A percentile compares a stretch with the other conserved stretches of the same genome.
Conservation (phyloP, 2,113 vertebrate genomes). For the Neolamprologus toae region DNA sequence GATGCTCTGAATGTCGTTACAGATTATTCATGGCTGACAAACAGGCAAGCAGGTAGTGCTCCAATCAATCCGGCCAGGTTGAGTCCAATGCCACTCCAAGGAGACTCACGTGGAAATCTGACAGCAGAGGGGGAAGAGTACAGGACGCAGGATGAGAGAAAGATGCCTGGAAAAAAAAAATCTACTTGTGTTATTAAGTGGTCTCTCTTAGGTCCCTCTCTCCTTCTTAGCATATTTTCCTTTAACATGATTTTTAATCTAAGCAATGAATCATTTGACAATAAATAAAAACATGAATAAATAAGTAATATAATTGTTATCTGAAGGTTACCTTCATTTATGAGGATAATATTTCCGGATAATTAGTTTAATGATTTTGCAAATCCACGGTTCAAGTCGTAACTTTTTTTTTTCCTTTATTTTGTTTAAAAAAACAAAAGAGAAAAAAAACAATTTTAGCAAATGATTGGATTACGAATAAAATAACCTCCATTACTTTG, state of each 20-base stretch:
- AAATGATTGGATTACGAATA: background rate
- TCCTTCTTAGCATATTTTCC: background rate
- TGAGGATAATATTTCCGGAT: background rate
- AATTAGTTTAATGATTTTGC: background rate
- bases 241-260: background rate
- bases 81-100: conserved; percentile 64
- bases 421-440: background rate
- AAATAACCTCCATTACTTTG: background rate
- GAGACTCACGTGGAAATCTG: conserved; percentile 33
- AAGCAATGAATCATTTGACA: background rate
- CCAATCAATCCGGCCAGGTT: conserved; percentile 64
- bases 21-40: conserved; percentile 72
- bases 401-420: background rate
- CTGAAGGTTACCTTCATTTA: background rate
- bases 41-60: conserved; percentile 50
- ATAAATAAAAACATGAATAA: background rate
- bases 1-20: conserved; percentile 53
- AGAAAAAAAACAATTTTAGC: background rate
- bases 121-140: background rate
- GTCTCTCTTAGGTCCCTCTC: background rate
- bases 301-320: background rate
- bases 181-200: background rate
- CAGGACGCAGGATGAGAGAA: background rate
- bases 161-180: background rate
- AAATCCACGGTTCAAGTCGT: background rate